Conservation (phyloP, 2,113 vertebrate genomes). For the Myodes glareolus region DNA sequence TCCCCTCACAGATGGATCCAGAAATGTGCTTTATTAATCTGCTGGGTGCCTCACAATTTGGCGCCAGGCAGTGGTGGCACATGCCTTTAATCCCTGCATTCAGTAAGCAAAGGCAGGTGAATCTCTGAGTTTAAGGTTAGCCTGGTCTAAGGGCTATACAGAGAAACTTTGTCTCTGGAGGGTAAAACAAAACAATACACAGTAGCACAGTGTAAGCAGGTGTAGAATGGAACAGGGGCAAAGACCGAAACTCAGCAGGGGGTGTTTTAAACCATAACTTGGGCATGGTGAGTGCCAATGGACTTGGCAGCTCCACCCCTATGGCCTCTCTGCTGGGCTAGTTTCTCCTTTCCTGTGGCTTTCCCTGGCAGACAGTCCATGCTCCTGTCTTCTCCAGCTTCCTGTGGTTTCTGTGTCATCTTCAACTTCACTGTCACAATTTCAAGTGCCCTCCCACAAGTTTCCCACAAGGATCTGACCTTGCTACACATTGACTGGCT, state of each 20-base stretch:
- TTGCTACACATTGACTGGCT: not conserved
- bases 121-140: not conserved
- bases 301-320: not conserved
- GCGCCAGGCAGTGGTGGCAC: not conserved
- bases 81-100: not conserved
- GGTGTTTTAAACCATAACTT: not conserved
- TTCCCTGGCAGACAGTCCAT: not conserved
- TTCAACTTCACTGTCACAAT: not conserved
- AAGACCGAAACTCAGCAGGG: not conserved
- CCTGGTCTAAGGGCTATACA: not conserved
- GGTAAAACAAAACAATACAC: not conserved
- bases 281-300: not conserved
- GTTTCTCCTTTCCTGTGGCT: not conserved
- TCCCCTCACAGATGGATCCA: not conserved
- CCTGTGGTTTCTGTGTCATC: not conserved
- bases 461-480: not conserved
- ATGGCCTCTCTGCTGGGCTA: not conserved
- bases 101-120: not conserved
- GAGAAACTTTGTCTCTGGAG: not conserved
- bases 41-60: not conserved
- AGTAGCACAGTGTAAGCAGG: not conserved
- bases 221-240: not conserved
- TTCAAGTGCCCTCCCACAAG: not conserved
- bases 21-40: not conserved
- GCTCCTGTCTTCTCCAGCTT: not conserved